phyloP scores from a whole-genome alignment of 1,140 invertebrate species.

The Heliconius eleuchia region DNA sequence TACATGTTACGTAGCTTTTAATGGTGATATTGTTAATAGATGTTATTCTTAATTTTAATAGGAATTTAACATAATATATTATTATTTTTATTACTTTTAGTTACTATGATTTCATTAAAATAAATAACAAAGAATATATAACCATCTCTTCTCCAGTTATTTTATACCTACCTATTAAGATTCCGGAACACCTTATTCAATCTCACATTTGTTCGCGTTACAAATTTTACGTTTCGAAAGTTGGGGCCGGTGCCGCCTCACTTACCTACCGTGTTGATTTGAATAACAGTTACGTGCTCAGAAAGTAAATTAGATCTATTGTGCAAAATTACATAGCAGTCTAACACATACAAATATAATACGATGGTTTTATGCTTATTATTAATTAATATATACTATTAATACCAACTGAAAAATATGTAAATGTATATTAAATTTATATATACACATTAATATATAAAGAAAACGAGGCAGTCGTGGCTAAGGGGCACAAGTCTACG shows the following conservation, averaged over 20 bases:
- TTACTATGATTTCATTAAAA: no score
- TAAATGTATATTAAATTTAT: no score
- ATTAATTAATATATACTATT: background rate
- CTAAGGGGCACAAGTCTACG: no score
- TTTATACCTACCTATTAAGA: background rate
- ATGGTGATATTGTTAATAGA: no score
- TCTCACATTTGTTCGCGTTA: constrained; percentile 28
- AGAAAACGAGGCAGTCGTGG: no score
- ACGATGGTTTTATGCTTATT: background rate
- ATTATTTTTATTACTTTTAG: no score
- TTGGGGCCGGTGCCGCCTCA: constrained; percentile 32
- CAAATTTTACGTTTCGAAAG: constrained; percentile 26
- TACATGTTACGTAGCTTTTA: no score
- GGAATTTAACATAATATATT: no score
- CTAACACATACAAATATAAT: background rate
- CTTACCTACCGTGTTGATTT: constrained; percentile 49
- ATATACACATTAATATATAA: no score
- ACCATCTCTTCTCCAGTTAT: background rate
- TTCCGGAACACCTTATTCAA: constrained; percentile 24
- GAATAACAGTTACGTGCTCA: constrained; percentile 55
- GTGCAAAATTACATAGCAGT: constrained; percentile 43
- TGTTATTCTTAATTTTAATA: no score
- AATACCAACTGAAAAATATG: no score
- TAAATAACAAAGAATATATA: background rate
- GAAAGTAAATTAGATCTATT: constrained; percentile 43